These are phyloP conservation scores for Mesoclemmys tuberculata DNA, from an alignment of 2,113 vertebrate species.

Conservation along the genomic window DNA sequence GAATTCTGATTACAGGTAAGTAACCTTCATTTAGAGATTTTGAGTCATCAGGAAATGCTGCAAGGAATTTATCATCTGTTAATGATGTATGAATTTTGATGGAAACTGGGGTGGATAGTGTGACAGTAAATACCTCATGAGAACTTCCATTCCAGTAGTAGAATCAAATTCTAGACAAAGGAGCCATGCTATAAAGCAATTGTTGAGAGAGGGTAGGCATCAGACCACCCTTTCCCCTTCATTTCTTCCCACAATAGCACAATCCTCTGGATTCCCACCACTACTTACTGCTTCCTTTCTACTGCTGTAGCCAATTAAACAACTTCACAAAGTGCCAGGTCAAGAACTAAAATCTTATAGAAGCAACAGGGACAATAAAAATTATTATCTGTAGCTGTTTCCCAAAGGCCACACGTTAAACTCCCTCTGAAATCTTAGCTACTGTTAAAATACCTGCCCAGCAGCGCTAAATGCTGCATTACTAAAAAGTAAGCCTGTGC, in stretches of 20 bases:
- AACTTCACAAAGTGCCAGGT: neutral
- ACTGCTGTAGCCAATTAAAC: neutral
- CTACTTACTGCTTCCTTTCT: neutral
- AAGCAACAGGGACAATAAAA: neutral
- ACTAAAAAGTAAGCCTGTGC: neutral
- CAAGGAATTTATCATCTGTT: neutral
- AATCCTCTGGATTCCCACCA: neutral
- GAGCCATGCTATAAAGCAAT: neutral
- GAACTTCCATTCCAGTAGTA: neutral
- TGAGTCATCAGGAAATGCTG: neutral
- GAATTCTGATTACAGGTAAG: neutral
- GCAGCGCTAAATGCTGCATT: neutral
- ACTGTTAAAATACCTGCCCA: neutral
- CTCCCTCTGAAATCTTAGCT: neutral
- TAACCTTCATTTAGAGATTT: neutral
- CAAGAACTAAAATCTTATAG: neutral
- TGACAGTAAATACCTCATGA: neutral
- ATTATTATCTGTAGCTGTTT: neutral
- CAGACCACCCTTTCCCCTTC: neutral
- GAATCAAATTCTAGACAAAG: neutral
- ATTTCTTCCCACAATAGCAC: neutral
- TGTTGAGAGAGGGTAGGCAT: neutral
- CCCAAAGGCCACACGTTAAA: neutral
- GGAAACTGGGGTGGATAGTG: constrained; percentile 18
- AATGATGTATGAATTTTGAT: rapidly evolving